Evolutionary conservation across 2,888 invertebrate species (phyloP), one percentile per base, ranked within the genome.

Genomic region (Lagria hirta): DNA sequence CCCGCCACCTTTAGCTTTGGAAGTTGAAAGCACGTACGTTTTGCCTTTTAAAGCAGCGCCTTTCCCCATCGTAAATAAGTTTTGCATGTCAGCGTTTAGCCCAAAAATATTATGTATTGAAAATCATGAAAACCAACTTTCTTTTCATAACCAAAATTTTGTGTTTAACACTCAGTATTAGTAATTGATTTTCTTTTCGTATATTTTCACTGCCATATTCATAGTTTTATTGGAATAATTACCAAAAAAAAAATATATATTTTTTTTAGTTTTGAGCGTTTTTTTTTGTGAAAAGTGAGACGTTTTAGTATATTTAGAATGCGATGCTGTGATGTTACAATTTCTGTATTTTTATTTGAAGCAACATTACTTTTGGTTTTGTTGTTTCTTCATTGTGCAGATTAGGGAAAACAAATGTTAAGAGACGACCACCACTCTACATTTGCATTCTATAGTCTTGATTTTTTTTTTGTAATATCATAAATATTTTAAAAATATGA

Each of bases 151-250:
- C 53, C 50, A 56, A 55, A 57, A 53, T 55, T 48, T 52, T 40
- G 41, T 52, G 48, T 61, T 57, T 64, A 66, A 67, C 66, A 67
- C 67, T 68, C 68, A 68, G 68, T 68, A 68, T 68, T 68, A 67
- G 65, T 64, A 47, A 52, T 43, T 48, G 17, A 33, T 34, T 37
- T 55, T 56, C 53, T 57, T 54, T 60, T 58, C 58, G 58, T 61
- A 57, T 61, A 60, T 58, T 58, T 63, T 62, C 65, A 65, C 66
- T 66, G 65, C 66, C 66, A 66, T 64, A 59, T 48, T 42, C 34
- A 48, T 54, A 52, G 52, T 56, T 52, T 54, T 55, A 42, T 52
- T 43, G 44, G 40, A 17, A 10, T 24, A 29, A 17, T 34, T 24
- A 36, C 8, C 17, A 34, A 21, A 13, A 40, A 40, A 26, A 29